Percentiles rank a stretch among this genome's conserved stretches.
phyloP scores from a whole-genome alignment of 2,113 vertebrate genomes.

The Pteropus alecto region DNA sequence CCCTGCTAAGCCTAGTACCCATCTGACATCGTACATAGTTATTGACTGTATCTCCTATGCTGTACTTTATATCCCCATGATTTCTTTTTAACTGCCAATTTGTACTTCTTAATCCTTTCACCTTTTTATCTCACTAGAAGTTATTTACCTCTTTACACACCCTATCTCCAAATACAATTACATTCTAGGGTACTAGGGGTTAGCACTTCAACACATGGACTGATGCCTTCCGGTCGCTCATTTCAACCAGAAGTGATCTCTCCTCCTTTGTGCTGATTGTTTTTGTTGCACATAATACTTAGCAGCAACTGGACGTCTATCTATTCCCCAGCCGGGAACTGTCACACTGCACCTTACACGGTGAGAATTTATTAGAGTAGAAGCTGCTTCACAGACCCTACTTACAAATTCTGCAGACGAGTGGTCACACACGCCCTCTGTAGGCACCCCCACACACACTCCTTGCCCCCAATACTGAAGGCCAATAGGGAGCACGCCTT shows the following conservation, averaged over 20 bases:
- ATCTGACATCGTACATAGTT: not conserved
- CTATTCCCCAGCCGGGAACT: not conserved
- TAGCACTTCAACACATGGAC: not conserved
- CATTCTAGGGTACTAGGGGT: not conserved
- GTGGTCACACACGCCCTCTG: fast-evolving
- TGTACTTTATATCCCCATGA: not conserved
- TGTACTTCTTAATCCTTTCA: not conserved
- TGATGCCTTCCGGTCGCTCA: not conserved
- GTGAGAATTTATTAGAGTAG: not conserved
- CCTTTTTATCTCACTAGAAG: not conserved
- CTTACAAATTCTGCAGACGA: not conserved
- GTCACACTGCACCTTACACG: not conserved
- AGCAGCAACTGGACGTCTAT: not conserved
- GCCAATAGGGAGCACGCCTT: too few species aligned
- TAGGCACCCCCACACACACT: too few species aligned
- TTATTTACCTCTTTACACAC: not conserved
- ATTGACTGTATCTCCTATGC: not conserved
- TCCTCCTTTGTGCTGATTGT: not conserved
- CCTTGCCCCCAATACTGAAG: too few species aligned
- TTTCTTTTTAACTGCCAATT: not conserved
- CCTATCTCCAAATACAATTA: not conserved
- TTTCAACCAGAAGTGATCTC: not conserved
- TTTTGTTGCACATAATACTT: not conserved
- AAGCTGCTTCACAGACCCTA: not conserved
- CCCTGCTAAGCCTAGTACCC: not conserved